A percentile compares a stretch with the other conserved stretches of the same genome.
These are phyloP conservation scores for Enteromius radiatus DNA, from an alignment of 2,797 vertebrate species.

Conservation along the genomic window DNA sequence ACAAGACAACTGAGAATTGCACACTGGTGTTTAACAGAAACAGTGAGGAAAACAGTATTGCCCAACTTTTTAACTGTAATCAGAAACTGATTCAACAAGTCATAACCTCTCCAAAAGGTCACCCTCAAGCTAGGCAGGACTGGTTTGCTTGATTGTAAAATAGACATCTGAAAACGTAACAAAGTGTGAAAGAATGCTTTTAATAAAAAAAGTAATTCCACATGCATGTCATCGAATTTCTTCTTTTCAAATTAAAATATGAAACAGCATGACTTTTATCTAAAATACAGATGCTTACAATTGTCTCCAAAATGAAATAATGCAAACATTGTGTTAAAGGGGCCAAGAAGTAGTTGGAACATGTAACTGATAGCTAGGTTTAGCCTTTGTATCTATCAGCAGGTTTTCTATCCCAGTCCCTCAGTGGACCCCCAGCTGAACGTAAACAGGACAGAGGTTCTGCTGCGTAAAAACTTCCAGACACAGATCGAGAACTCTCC, in stretches of 20 bases:
- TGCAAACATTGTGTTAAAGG: slow-evolving; percentile 15
- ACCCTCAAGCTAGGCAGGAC: neutral
- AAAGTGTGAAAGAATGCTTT: neutral
- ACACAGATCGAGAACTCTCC: slow-evolving; percentile 10
- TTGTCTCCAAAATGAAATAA: neutral
- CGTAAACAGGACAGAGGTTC: slow-evolving; percentile 32
- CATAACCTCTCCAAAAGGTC: neutral
- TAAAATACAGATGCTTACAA: slow-evolving; percentile 15
- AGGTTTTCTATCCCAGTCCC: slow-evolving; percentile 26
- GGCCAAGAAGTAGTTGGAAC: neutral
- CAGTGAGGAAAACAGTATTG: neutral
- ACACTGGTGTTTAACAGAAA: neutral
- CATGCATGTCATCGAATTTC: neutral
- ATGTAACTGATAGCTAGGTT: slow-evolving; percentile 30
- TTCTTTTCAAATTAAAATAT: neutral
- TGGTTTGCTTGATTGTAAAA: neutral
- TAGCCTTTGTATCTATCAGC: slow-evolving; percentile 32
- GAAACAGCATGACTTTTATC: neutral
- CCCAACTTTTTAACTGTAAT: neutral
- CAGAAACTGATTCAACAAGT: slow-evolving; percentile 2
- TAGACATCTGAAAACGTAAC: neutral
- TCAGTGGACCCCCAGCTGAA: slow-evolving; percentile 28
- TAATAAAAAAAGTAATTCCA: neutral
- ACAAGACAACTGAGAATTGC: neutral
- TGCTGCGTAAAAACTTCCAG: slow-evolving; percentile 6